Evolutionary conservation across 2,888 invertebrate species (phyloP).

Genomic region (Drosophila austrosaltans): DNA sequence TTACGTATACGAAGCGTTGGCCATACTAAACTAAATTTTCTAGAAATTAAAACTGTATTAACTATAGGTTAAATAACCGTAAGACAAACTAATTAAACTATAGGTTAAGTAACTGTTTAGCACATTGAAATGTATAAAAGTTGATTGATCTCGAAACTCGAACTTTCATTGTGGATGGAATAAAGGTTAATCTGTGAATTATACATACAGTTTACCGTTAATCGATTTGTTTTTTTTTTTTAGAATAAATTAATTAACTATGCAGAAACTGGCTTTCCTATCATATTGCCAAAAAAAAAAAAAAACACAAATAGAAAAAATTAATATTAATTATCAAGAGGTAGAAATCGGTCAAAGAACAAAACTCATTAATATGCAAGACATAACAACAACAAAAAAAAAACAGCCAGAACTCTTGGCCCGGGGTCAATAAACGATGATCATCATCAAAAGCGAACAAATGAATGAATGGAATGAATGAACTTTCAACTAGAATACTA

Average conservation of each 20-base stretch:
- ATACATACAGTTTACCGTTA: constrained; percentile 36
- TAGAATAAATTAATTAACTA: constrained; percentile 21
- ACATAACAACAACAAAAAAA: neutral
- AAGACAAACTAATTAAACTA: too few species aligned
- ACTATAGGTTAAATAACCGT: too few species aligned
- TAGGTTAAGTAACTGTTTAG: too few species aligned
- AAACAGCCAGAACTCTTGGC: neutral
- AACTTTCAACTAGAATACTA: constrained; percentile 16
- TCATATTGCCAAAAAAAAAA: constrained; percentile 5
- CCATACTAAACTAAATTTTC: too few species aligned
- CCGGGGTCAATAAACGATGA: neutral
- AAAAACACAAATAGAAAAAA: neutral
- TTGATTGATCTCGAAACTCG: too few species aligned
- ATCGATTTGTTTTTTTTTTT: constrained; percentile 9
- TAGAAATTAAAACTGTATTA: too few species aligned
- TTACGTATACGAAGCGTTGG: too few species aligned
- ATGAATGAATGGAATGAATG: constrained; percentile 5
- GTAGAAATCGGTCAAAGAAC: constrained; percentile 25
- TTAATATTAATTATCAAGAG: constrained; percentile 17
- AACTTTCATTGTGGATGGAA: neutral
- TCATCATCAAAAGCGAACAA: constrained; percentile 1
- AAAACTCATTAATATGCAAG: constrained; percentile 4
- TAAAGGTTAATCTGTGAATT: constrained; percentile 24
- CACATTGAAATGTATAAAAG: too few species aligned
- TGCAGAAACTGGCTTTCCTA: constrained; percentile 15